Evolutionary conservation across 2,888 invertebrate genomes (phyloP).

Genomic region (Operophtera brumata): DNA sequence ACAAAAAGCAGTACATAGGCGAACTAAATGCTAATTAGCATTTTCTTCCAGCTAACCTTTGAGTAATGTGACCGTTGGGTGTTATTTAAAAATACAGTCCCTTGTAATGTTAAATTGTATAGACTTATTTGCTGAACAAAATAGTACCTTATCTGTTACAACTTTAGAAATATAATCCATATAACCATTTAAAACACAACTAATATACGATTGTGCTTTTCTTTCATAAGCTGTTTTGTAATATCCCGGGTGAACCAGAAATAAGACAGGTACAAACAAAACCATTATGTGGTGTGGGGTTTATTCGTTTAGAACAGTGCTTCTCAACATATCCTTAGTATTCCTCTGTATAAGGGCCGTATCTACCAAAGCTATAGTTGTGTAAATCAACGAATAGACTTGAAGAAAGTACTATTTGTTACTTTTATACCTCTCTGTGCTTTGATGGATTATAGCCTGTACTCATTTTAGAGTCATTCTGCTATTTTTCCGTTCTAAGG

Average conservation of each 20-base stretch:
- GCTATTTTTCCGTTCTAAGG: not conserved
- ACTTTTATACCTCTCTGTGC: no score
- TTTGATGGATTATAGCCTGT: not conserved
- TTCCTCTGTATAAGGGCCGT: not conserved
- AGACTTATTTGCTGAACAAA: no score
- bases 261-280: slow-evolving; percentile 62
- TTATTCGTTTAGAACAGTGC: slow-evolving; percentile 8
- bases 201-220: slow-evolving; percentile 25
- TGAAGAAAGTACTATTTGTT: no score
- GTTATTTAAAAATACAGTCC: no score
- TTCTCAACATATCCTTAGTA: not conserved
- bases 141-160: no score
- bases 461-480: not conserved
- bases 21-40: no score
- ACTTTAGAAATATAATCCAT: not conserved
- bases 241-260: slow-evolving; percentile 66
- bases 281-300: slow-evolving; percentile 18
- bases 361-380: no score
- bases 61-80: no score
- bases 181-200: slow-evolving; percentile 15
- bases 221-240: slow-evolving; percentile 64
- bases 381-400: no score
- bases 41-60: no score
- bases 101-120: no score
- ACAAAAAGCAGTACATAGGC: no score